A percentile compares a stretch with the other conserved stretches of the same genome.
Conservation (phyloP, 2,888 invertebrate genomes). For the Eristalis arbustorum region DNA sequence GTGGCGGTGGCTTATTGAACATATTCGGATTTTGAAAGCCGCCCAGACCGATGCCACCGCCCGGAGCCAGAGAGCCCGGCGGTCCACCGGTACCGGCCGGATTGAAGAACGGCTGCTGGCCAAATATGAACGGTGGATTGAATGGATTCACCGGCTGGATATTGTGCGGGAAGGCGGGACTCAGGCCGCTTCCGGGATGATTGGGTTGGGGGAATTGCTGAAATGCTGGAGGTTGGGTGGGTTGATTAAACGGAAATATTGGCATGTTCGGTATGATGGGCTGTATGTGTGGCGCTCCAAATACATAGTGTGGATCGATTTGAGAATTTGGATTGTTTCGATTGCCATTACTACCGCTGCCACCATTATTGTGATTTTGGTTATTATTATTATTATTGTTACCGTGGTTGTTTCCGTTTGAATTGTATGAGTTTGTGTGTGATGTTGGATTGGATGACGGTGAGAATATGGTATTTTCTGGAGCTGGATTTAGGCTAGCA, state of each 20-base stretch:
- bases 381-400: constrained; percentile 68
- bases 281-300: constrained; percentile 78
- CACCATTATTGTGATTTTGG: constrained; percentile 55
- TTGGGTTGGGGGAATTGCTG: constrained; percentile 80
- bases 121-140: constrained; percentile 79
- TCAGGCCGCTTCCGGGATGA: constrained; percentile 79
- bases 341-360: constrained; percentile 70
- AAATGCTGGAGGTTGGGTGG: constrained; percentile 78
- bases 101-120: constrained; percentile 77
- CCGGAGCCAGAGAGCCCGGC: constrained; percentile 75
- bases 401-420: constrained; percentile 71
- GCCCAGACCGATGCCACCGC: constrained; percentile 73
- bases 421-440: constrained; percentile 76
- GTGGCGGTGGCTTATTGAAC: constrained; percentile 79
- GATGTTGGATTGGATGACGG: constrained; percentile 78
- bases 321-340: constrained; percentile 81
- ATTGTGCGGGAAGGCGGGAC: constrained; percentile 78
- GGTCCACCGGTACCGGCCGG: constrained; percentile 79
- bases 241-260: constrained; percentile 79
- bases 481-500: constrained; percentile 79
- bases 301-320: constrained; percentile 79
- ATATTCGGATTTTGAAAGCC: constrained; percentile 78
- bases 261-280: constrained; percentile 79
- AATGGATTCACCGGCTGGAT: constrained; percentile 79
- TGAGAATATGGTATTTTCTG: constrained; percentile 77